Percentiles rank a stretch among this genome's conserved stretches.
Evolutionary conservation across 1,140 invertebrate genomes (phyloP).

Genomic region (Leptinotarsa defecta): DNA sequence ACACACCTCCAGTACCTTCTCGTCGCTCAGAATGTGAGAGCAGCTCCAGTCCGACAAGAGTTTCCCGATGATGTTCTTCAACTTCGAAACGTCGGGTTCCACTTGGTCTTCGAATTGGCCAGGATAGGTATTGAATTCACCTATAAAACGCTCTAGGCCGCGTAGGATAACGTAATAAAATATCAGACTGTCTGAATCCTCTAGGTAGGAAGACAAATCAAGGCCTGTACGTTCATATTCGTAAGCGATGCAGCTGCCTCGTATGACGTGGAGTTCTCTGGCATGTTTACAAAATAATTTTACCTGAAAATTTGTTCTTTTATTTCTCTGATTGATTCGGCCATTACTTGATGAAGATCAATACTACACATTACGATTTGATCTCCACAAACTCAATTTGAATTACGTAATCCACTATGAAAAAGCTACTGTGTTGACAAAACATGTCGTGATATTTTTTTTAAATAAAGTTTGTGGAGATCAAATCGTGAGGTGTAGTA

Average conservation of each 20-base stretch:
- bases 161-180: conserved; percentile 90
- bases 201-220: conserved; percentile 58
- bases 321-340: no score
- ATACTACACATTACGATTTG: no score
- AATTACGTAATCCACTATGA: no score
- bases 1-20: conserved; percentile 94
- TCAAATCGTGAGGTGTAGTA: no score
- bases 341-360: no score
- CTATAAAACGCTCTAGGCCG: conserved; percentile 87
- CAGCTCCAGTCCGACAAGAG: conserved; percentile 86
- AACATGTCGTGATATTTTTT: no score
- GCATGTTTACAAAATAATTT: conserved; percentile 86
- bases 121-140: conserved; percentile 87
- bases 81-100: conserved; percentile 44
- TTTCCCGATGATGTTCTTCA: conserved; percentile 58
- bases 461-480: no score
- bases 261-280: conserved; percentile 75
- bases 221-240: conserved; percentile 65
- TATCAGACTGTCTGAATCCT: conserved; percentile 82
- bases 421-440: no score
- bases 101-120: conserved; percentile 86
- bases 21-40: conserved; percentile 78
- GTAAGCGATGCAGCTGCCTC: conserved; percentile 78
- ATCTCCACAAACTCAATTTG: no score
- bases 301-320: conserved; percentile 51